Percentiles rank a stretch among this genome's conserved stretches.
Conservation (phyloP, 1,140 invertebrate species). For the Belonocnema kinseyi region DNA sequence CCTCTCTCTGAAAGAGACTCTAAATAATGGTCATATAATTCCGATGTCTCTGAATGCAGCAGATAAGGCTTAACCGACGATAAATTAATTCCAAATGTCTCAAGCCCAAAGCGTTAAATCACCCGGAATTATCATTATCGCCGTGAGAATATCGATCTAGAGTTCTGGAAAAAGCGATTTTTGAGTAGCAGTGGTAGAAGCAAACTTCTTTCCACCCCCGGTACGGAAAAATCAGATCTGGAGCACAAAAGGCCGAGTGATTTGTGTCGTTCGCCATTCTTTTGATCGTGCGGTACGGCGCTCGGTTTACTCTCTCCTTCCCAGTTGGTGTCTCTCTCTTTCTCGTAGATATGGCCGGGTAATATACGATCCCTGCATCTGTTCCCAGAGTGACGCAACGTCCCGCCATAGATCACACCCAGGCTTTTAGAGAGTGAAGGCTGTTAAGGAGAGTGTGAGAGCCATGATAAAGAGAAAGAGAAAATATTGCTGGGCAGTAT, state of each 20-base stretch:
- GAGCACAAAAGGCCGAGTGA: conserved; percentile 71
- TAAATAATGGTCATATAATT: conserved; percentile 23
- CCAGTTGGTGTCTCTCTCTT: conserved; percentile 39
- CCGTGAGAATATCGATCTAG: conserved; percentile 40
- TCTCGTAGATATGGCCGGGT: conserved; percentile 69
- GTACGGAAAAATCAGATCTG: conserved; percentile 55
- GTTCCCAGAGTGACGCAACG: conserved; percentile 76
- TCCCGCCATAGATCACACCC: conserved; percentile 74
- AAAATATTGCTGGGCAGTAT: conserved; percentile 25
- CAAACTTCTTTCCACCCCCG: conserved; percentile 38
- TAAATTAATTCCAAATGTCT: conserved; percentile 29
- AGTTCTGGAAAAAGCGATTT: conserved; percentile 9
- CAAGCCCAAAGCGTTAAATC: conserved; percentile 17
- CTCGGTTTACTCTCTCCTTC: conserved; percentile 33
- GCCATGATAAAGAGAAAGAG: conserved; percentile 34
- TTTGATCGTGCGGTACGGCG: conserved; percentile 56
- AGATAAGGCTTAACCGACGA: conserved; percentile 21
- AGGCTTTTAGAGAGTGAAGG: conserved; percentile 73
- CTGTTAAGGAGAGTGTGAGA: conserved; percentile 66
- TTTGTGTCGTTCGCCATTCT: conserved; percentile 73
- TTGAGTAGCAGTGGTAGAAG: neutral
- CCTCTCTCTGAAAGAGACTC: neutral
- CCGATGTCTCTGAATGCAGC: conserved; percentile 12
- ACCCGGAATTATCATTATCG: conserved; percentile 46
- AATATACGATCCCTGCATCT: conserved; percentile 77